Conservation (phyloP, 2,113 vertebrate species). For the Perccottus glenii region DNA sequence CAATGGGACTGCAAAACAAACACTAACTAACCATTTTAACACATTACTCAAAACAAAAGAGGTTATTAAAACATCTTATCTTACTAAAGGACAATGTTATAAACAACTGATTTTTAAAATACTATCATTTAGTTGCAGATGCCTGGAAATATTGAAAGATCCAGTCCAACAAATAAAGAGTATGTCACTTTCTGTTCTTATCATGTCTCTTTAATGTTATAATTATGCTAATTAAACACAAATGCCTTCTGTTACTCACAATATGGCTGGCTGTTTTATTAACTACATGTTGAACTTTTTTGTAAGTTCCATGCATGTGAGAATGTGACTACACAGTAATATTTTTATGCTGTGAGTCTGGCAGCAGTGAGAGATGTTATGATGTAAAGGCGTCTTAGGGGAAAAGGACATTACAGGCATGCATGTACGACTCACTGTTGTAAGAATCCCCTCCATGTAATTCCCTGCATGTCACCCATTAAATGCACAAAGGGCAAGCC, state of each 20-base stretch:
- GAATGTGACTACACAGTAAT: background rate
- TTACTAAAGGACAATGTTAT: too few species aligned
- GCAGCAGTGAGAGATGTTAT: background rate
- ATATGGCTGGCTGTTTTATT: too few species aligned
- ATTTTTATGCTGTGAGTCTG: background rate
- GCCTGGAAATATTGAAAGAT: too few species aligned
- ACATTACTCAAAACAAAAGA: background rate
- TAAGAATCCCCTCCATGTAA: conserved; percentile 2
- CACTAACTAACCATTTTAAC: background rate
- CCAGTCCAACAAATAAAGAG: too few species aligned
- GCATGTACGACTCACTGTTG: background rate
- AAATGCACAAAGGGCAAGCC: conserved; percentile 7
- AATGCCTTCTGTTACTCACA: too few species aligned
- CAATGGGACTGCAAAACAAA: background rate
- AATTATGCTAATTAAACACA: too few species aligned
- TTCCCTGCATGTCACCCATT: conserved; percentile 11
- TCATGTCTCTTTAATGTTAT: too few species aligned
- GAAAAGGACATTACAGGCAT: conserved; percentile 1
- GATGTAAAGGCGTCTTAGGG: background rate
- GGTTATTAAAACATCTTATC: background rate
- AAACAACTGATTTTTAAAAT: too few species aligned
- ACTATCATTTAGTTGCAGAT: too few species aligned
- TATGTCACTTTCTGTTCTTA: too few species aligned
- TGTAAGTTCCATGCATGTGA: too few species aligned
- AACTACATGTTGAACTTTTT: too few species aligned